Evolutionary conservation across 1,140 invertebrate species (phyloP).

Genomic region (Philotrypesis tridentata): DNA sequence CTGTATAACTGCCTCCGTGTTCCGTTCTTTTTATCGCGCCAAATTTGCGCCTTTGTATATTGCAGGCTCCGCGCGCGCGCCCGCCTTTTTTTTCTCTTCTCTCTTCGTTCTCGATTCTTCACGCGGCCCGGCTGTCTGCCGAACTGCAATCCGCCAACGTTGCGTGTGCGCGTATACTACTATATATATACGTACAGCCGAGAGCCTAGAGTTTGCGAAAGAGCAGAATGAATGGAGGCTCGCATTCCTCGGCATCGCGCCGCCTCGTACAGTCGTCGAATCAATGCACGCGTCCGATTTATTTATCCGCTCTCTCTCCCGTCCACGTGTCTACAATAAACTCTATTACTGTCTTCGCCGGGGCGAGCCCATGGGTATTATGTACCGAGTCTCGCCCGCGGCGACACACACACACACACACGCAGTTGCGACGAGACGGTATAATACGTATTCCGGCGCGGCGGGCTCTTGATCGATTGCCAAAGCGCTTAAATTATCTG

Average conservation of each 20-base stretch:
- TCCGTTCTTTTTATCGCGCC: constrained; percentile 24
- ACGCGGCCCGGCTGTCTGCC: constrained; percentile 1
- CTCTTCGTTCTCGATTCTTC: neutral
- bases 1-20: constrained; percentile 19
- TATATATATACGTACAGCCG: too few relatives aligned
- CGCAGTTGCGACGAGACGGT: neutral
- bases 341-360: constrained; percentile 19
- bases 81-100: neutral
- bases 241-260: neutral
- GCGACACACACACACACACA: too few relatives aligned
- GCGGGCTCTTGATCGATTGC: constrained; percentile 46
- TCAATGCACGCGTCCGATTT: constrained; percentile 20
- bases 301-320: constrained; percentile 2
- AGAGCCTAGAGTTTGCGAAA: too few relatives aligned
- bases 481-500: constrained; percentile 50
- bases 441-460: constrained; percentile 20
- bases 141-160: constrained; percentile 7
- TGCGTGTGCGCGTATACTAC: too few relatives aligned
- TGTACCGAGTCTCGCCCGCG: neutral
- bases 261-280: constrained; percentile 19
- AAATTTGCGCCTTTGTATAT: constrained; percentile 24
- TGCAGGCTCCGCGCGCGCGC: too few relatives aligned
- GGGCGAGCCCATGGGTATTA: too few relatives aligned
- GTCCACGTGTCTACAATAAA: constrained; percentile 6
- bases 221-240: neutral